Evolutionary conservation across 2,888 invertebrate species (phyloP).

Genomic region (Eristalis arbustorum): DNA sequence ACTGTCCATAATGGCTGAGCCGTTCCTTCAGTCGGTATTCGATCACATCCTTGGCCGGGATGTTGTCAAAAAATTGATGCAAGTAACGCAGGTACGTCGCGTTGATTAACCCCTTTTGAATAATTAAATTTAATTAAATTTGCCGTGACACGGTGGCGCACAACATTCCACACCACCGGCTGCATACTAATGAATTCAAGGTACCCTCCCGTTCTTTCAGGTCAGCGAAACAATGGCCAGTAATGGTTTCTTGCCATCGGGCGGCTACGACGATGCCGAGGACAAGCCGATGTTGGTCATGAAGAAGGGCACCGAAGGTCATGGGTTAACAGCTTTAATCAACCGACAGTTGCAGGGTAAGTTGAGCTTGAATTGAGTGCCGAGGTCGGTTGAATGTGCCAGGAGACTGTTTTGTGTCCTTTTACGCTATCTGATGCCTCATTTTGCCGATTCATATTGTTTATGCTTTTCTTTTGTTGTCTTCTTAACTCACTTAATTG

Average conservation of each 20-base stretch:
- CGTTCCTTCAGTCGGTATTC: conserved; percentile 91
- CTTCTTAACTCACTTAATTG: conserved; percentile 22
- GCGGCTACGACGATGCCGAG: conserved; percentile 85
- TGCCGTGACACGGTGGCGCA: neutral
- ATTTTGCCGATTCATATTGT: neutral
- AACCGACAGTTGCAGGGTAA: conserved; percentile 89
- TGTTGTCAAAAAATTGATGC: conserved; percentile 92
- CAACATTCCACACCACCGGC: neutral
- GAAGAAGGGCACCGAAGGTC: conserved; percentile 86
- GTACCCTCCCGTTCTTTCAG: conserved; percentile 77
- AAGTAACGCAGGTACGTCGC: conserved; percentile 83
- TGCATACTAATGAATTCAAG: neutral
- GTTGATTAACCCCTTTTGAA: neutral
- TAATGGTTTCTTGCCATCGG: conserved; percentile 87
- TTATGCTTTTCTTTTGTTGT: conserved; percentile 29
- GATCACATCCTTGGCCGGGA: conserved; percentile 92
- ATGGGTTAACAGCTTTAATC: conserved; percentile 88
- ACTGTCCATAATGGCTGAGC: conserved; percentile 90
- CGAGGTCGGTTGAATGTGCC: conserved; percentile 43
- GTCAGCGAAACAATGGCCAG: conserved; percentile 91
- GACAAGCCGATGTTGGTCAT: conserved; percentile 89
- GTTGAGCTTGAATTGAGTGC: conserved; percentile 61
- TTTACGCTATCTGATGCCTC: conserved; percentile 31
- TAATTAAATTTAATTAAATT: conserved; percentile 43
- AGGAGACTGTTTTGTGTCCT: conserved; percentile 18